Evolutionary conservation across 1,140 invertebrate species (phyloP).

Genomic region (Drosophila mojavensis): DNA sequence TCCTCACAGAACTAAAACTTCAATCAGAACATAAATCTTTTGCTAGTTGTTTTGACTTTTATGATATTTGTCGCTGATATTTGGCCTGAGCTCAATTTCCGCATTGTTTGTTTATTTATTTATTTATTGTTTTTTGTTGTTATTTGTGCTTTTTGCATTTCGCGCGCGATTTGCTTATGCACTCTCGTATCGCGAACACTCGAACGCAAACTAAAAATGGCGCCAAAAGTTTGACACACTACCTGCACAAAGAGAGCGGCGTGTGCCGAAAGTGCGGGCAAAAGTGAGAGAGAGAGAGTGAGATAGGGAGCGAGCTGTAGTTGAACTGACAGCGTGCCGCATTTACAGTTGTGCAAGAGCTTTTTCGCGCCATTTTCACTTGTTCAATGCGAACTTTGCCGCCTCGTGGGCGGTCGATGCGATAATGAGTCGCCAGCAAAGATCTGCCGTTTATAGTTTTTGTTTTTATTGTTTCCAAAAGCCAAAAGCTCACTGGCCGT

Average conservation of each 20-base stretch:
- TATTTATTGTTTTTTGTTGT: background rate
- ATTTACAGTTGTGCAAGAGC: slow-evolving; percentile 59
- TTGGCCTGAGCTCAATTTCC: slow-evolving; percentile 7
- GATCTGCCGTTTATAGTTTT: slow-evolving; percentile 23
- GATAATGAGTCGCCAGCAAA: slow-evolving; percentile 13
- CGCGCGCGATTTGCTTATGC: slow-evolving; percentile 62
- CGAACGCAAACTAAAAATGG: slow-evolving; percentile 76
- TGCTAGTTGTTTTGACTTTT: background rate
- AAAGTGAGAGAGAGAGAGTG: slow-evolving; percentile 16
- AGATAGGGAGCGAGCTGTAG: slow-evolving; percentile 4
- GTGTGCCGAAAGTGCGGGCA: background rate
- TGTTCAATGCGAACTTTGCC: slow-evolving; percentile 25
- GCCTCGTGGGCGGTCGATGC: background rate
- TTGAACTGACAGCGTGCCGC: slow-evolving; percentile 43
- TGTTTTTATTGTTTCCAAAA: too few relatives aligned
- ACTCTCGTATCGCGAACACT: slow-evolving; percentile 72
- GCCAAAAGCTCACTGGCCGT: slow-evolving; percentile 22
- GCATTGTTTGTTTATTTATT: slow-evolving; percentile 24
- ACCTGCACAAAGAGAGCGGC: slow-evolving; percentile 31
- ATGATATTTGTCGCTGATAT: background rate
- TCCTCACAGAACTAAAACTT: too few relatives aligned
- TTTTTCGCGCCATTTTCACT: slow-evolving; percentile 64
- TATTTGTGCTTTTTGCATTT: slow-evolving; percentile 28
- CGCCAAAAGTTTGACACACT: slow-evolving; percentile 69
- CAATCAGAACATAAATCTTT: background rate